Evolutionary conservation across 1,140 invertebrate species (phyloP).

Genomic region (Trichonephila clavipes): DNA sequence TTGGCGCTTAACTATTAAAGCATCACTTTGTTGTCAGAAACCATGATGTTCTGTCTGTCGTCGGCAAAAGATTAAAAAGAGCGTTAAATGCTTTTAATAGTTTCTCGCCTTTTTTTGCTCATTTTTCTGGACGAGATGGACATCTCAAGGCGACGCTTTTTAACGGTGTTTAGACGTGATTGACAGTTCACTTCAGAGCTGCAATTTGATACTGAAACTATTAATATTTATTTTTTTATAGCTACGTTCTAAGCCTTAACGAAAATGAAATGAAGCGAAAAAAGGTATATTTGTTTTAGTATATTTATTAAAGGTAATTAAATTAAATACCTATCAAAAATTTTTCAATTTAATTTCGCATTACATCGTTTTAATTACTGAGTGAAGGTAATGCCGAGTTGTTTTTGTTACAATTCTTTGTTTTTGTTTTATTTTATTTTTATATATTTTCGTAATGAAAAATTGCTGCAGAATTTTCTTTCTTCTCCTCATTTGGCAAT

Average conservation of each 20-base stretch:
- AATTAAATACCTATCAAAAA: no score
- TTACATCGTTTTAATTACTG: no score
- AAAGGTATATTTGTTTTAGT: no score
- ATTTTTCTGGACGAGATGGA: background rate
- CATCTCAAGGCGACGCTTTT: slow-evolving; percentile 50
- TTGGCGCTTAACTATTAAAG: slow-evolving; percentile 10
- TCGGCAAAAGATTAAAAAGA: background rate
- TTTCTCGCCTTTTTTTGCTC: slow-evolving; percentile 16
- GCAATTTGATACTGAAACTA: background rate
- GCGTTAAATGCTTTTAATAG: slow-evolving; percentile 54
- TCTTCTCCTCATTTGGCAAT: no score
- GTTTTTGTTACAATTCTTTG: no score
- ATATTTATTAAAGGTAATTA: no score
- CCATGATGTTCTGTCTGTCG: background rate
- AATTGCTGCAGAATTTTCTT: no score
- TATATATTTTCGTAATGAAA: no score
- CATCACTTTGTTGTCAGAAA: slow-evolving; percentile 11
- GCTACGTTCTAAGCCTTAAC: background rate
- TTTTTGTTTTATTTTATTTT: no score
- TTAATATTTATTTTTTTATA: background rate
- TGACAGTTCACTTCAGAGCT: background rate
- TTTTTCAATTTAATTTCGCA: no score
- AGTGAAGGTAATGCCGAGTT: no score
- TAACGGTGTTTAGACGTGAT: slow-evolving; percentile 5
- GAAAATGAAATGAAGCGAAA: background rate